Evolutionary conservation across 1,140 invertebrate genomes (phyloP).

Genomic region (Macrosteles quadrilineatus): DNA sequence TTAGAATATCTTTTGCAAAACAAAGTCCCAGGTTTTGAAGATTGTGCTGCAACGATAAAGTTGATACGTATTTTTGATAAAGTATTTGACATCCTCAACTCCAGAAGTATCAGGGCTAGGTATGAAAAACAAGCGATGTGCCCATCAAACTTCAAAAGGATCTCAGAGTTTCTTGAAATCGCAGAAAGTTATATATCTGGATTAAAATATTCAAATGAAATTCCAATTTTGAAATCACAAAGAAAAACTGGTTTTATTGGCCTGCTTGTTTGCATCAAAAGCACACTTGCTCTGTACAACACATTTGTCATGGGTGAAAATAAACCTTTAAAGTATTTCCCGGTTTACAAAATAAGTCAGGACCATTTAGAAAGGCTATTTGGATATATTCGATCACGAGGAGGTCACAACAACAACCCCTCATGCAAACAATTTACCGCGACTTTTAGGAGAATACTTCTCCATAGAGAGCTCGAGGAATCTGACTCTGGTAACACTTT

Average conservation of each 20-base stretch:
- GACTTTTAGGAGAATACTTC: constrained; percentile 21
- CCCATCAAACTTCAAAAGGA: not conserved
- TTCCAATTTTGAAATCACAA: not conserved
- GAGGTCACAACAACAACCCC: constrained; percentile 37
- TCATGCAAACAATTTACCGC: constrained; percentile 28
- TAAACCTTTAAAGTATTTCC: constrained; percentile 30
- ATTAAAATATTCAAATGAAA: constrained; percentile 1
- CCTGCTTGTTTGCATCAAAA: constrained; percentile 9
- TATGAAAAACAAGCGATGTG: constrained; percentile 25
- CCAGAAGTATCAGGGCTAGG: constrained; percentile 22
- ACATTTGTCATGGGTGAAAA: not conserved
- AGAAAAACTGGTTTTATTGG: constrained; percentile 18
- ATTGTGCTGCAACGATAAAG: constrained; percentile 12
- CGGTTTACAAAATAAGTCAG: constrained; percentile 38
- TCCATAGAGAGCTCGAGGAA: constrained; percentile 23
- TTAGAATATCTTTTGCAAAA: constrained; percentile 38
- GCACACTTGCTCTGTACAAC: constrained; percentile 11
- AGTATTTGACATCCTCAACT: constrained; percentile 14
- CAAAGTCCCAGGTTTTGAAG: constrained; percentile 7
- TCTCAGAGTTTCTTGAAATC: not conserved
- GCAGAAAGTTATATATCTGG: not conserved
- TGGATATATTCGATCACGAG: constrained; percentile 30
- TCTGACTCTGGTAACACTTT: constrained; percentile 17
- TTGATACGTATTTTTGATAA: not conserved
- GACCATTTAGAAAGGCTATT: constrained; percentile 40